Percentiles rank a stretch among this genome's conserved stretches.
These are phyloP conservation scores for Corythornis vintsioides DNA, from an alignment of 2,113 vertebrate genomes.

Conservation along the genomic window DNA sequence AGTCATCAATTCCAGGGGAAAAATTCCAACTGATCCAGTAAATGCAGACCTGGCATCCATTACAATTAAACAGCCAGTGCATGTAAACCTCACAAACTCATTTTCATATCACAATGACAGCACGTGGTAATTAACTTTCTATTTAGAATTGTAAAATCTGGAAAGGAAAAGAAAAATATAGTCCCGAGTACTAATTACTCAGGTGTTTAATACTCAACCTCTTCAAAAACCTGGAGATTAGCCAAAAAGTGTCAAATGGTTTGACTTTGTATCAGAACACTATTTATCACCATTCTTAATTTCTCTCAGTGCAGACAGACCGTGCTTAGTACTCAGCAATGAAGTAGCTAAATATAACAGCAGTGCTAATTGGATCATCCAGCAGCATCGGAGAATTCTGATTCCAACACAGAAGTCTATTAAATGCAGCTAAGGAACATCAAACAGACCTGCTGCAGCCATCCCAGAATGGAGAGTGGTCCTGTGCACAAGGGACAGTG, in stretches of 20 bases:
- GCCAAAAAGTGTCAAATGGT: constrained; percentile 9
- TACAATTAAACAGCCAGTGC: background rate
- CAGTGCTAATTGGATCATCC: background rate
- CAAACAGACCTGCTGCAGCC: background rate
- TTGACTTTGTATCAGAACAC: constrained; percentile 8
- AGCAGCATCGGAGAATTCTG: rapidly evolving
- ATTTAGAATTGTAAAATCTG: background rate
- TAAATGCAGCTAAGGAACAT: background rate
- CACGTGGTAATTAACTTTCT: constrained; percentile 19
- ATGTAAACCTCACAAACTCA: background rate
- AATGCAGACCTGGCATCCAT: background rate
- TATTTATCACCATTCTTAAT: background rate
- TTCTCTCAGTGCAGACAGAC: background rate
- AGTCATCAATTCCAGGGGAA: background rate
- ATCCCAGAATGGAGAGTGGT: background rate
- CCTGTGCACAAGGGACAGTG: background rate
- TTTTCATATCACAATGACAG: constrained; percentile 25
- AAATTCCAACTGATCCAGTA: background rate
- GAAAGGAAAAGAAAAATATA: constrained; percentile 14
- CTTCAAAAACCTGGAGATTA: constrained; percentile 26
- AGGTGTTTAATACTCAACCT: background rate
- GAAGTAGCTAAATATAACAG: background rate
- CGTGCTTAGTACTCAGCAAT: background rate
- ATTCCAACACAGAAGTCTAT: background rate
- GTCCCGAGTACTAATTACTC: constrained; percentile 30